Evolutionary conservation across 1,140 invertebrate genomes (phyloP), one percentile per base, ranked within the genome.

Genomic region (Brachionus rotundiformis): DNA sequence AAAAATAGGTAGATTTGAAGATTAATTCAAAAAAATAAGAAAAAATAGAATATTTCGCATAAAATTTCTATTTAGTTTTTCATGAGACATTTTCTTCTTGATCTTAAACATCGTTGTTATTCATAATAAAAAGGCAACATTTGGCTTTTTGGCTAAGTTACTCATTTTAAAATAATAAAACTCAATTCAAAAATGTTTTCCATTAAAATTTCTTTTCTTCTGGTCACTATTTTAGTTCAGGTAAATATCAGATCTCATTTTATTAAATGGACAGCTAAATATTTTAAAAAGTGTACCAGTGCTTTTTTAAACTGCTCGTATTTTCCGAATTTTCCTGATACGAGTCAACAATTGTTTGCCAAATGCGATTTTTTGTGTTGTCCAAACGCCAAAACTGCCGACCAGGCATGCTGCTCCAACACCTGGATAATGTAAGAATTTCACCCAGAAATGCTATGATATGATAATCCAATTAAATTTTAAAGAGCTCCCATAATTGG

Each of bases 271-370:
- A 1, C 36, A 39, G 13, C 19, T 54, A n/a, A 49, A 3, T 13
- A 11, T 29, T 63, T 63, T 16, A n/a, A 11, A 10, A 63, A 68
- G 63, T 68, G 16, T 19, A 8, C 10, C n/a, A 68, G 13, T 68
- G 63, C 68, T 11, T 73, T 19, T 23, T 73, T 39, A 4, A 73
- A 73, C 25, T 73, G 68, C 27, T 44, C 36, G 1, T 73, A 73
- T 73, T 73, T 44, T 13, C 68, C 68, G 1, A 73, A 73, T 73
- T 73, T 44, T 47, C 68, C 68, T 25, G 25, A 73, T 13, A 41
- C 19, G 13, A 23, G 19, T 23, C 68, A 73, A 73, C 16, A 41
- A 41, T 44, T 10, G 2, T 73, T 73, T 41, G 25, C 68, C 11
- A 19, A 39, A 44, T 73, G 68, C 25, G 68, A 73, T 27, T 44